Base-by-base conservation (phyloP, 2,113 vertebrate genomes). In the Hypocryptadius cinnamomeus region DNA sequence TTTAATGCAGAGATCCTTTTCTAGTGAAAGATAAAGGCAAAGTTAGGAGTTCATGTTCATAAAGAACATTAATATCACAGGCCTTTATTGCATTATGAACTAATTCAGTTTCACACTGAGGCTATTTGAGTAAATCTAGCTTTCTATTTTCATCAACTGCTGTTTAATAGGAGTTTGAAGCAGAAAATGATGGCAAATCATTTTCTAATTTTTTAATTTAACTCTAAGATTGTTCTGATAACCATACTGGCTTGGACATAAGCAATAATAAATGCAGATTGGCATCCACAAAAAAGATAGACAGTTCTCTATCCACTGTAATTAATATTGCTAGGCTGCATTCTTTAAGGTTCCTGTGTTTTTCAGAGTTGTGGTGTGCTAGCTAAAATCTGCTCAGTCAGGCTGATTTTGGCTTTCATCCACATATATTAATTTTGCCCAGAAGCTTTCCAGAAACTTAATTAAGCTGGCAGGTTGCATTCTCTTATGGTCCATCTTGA, bases 361-460 rank as follows among this genome's bases (percentile, higher is more conserved):
- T 95, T 60, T 94, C 79, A 50, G 44, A 92, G 73, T 76, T 94
- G 64, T 74, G 94, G 44, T 57, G 39, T 90, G 31, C 92, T 93
- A 89, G 54, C 68, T 93, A 69, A 93, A 96, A 81, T 95, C 76
- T 95, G 66, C 95, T 95, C 78, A 73, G 91, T 78, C 56, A 85
- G 94, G 89, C 87, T 90, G 59, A 84, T 88, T 95, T 96, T 93
- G 95, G 91, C 91, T 93, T 87, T 81, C 93, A 83, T 93, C 89
- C 78, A 95, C 61, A 89, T 54, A 70, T 92, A 96, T 91, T 97
- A 96, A 93, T 95, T 96, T 96, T 95, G 39, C 90, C 79, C 51
- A 79, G 85, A 97, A 96, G 74, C 87, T 90, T 92, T 96, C 95
- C 90, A 96, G 90, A 96, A 94, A 92, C 42, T 92, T 96, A 97